Base-by-base conservation (phyloP, 2,113 vertebrate species). In the Lucifuga dentata region DNA sequence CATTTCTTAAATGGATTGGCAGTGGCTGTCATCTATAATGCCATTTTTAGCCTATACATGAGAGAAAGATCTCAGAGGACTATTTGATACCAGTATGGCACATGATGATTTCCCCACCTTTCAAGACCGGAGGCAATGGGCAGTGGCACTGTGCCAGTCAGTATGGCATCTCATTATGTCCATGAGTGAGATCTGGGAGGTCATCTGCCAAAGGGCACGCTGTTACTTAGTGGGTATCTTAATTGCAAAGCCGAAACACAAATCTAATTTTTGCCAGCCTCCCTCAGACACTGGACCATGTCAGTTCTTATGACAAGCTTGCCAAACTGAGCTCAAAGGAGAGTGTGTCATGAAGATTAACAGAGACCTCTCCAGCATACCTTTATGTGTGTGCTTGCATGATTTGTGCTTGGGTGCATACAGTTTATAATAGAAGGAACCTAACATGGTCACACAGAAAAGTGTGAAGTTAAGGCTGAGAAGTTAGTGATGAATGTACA, bases 1-100 rank as follows among this genome's bases (percentile, higher is more conserved):
- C 75, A 84, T 85, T 76, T 80, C 84, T 78, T 67, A 76, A 84
- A 89, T 80, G 64, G 80, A 88, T 89, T 90, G 89, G 51, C 70
- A 65, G 78, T 82, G 84, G 80, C 89, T 65, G 78, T 84, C 59
- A 36, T 81, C 67, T 61, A 29, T 44, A 64, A 65, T 50, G 78
- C 80, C 80, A 70, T 76, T 65, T 73, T 69, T 58, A n/a, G 65
- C 80, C 81, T 78, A 80, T 81, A 71, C 77, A 74, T 61, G 51
- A 81, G 73, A 44, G 38, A 26, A 45, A 76, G 57, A 70, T 66
- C 78, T 84, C 55, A 24, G 69, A 78, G 49, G 71, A 67, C 8
- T 66, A 57, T 36, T 74, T 71, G 20, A 38, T 82, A 75, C 81
- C 79, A 85, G 33, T 23, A 32, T n/a, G 12, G 46, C 56, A 60